Base-by-base conservation (phyloP, 2,888 invertebrate genomes). In the Siphonodentalium dalli region DNA sequence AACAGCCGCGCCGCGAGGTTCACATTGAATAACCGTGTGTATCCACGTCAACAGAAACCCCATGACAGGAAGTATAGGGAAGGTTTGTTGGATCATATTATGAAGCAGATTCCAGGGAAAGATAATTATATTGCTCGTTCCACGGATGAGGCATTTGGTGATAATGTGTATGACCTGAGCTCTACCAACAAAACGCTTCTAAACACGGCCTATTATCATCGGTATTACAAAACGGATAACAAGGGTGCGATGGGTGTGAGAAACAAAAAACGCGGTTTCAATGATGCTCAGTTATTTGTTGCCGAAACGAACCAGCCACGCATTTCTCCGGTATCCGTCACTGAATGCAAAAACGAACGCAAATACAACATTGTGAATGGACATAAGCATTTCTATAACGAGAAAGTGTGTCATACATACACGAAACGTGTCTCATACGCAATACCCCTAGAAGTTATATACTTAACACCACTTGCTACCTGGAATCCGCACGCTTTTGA, bases 401-500 rank as follows among this genome's bases (percentile, higher is more conserved):
- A 49, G 23, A 43, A 43, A 20, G 54, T 58, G 3, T 65, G 63
- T 39, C 50, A 44, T 2, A 43, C 31, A 2, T 21, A 40, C 5
- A 37, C 45, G 8, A 52, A 68, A 27, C 34, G 66, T 29, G 66
- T 61, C 41, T 62, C 72, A 4, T 74, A 69, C 41, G 73, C 76
- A 24, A 66, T 76, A 6, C 76, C 74, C 0, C 54, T 76, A 26
- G 76, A 76, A 48, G 57, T 76, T 24, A 56, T 75, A 41, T 76
- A 65, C 65, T 34, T 69, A 47, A 76, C 72, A 0, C 76, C 76
- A 0, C 61, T 76, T n/a, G 44, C 57, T 8, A 44, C 41, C 13
- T 77, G 77, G 77, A 75, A 75, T 51, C 75, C 77, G 0, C 68
- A 68, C 52, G 50, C 69, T 24, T 31, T 77, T 2, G 15, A 33